phyloP scores from a whole-genome alignment of 1,140 invertebrate genomes.

The Phthorimaea operculella region DNA sequence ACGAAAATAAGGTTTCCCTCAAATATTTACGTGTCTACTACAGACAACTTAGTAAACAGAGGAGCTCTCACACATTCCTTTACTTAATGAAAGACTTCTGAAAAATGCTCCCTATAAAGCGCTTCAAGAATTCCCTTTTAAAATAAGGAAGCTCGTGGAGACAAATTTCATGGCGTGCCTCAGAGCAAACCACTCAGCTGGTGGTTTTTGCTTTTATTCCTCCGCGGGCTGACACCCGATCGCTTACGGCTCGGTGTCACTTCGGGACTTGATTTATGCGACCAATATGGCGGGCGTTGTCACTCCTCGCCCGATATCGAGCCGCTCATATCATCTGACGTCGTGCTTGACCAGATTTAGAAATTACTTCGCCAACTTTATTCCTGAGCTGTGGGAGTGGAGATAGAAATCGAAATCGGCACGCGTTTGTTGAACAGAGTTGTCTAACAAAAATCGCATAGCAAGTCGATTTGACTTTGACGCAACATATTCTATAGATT shows the following conservation, averaged over 20 bases:
- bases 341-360: slow-evolving; percentile 5
- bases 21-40: too few relatives aligned
- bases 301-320: slow-evolving; percentile 51
- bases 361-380: slow-evolving; percentile 2
- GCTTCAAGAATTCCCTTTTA: slow-evolving; percentile 2
- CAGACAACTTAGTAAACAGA: neutral
- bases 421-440: neutral
- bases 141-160: slow-evolving; percentile 19
- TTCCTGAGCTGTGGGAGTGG: neutral
- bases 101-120: slow-evolving; percentile 1
- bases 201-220: slow-evolving; percentile 63
- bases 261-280: slow-evolving; percentile 64
- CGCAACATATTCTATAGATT: too few relatives aligned
- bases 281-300: slow-evolving; percentile 60
- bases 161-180: slow-evolving; percentile 54
- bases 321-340: slow-evolving; percentile 36
- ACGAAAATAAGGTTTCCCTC: too few relatives aligned
- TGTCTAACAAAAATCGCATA: too few relatives aligned
- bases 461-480: too few relatives aligned
- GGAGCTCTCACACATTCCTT: neutral
- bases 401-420: neutral
- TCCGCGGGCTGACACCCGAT: slow-evolving; percentile 57
- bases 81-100: neutral
- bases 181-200: slow-evolving; percentile 57
- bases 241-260: slow-evolving; percentile 58